Evolutionary conservation across 35 echinoderm and acorn worm genomes (phyloP), one percentile per base, ranked within the genome.

Genomic region (Nesometra sesokonis): DNA sequence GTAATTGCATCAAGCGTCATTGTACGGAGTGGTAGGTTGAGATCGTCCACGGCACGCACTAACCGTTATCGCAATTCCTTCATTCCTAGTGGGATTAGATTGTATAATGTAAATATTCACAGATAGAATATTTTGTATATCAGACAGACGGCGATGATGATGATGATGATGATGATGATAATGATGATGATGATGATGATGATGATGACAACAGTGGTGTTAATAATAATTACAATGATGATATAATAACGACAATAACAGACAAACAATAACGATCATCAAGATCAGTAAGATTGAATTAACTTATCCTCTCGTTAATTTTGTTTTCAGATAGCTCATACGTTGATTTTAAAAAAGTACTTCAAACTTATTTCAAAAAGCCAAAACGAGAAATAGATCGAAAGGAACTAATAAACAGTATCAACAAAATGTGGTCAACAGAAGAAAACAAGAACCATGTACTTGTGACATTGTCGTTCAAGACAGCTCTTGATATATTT

Each of bases 401-500:
- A 82, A 84, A 85, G 4, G 32, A 43, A 35, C 52, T 89, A 11
- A 47, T 89, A 15, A 87, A 39, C 34, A 85, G 76, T 19, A 93
- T 94, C 35, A 36, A 86, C 29, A 76, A 91, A n/a, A 33, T 76
- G 35, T 84, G 86, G 85, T 80, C 36, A 34, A 46, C 85, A 85
- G 33, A 35, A 1, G 17, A 39, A 5, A 38, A 80, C 29, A 37
- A 39, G 67, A 85, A 88, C n/a, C 89, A 31, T 29, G 89, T 88
- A 35, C 86, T 94, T 13, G 79, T 93, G 3, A 94, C 93, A 85
- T 88, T 99, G 30, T 94, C 89, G 15, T 85, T 99, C 30, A 85
- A 90, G 11, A 94, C 96, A 31, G 96, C 86, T 21, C 84, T 99
- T 5, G 96, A 99, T 33, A 38, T 99, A 0, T 99, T 90, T 79